Conservation (phyloP, 2,113 vertebrate genomes). For the Isurus oxyrinchus region DNA sequence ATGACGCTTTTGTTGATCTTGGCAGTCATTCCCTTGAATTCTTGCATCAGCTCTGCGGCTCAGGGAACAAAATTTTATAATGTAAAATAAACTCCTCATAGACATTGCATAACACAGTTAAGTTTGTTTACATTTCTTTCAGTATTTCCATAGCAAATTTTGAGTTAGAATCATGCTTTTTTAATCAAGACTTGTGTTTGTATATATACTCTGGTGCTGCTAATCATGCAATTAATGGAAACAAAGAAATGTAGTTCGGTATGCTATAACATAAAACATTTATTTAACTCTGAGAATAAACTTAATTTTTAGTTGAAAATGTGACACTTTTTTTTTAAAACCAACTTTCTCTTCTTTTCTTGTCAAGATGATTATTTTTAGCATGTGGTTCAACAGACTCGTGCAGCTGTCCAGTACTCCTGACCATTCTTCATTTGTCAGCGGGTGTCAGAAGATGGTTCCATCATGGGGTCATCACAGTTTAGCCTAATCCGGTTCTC, state of each 20-base stretch:
- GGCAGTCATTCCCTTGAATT: slow-evolving; percentile 30
- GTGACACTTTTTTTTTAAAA: not conserved
- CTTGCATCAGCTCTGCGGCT: not conserved
- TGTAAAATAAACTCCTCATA: not conserved
- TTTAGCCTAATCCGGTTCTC: not conserved
- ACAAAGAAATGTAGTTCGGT: not conserved
- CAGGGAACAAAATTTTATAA: slow-evolving; percentile 8
- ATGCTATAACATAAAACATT: not conserved
- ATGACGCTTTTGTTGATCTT: slow-evolving; percentile 29
- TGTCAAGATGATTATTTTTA: not conserved
- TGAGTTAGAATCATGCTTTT: not conserved
- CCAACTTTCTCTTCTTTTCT: not conserved
- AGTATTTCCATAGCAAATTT: not conserved
- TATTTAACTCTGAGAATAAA: not conserved
- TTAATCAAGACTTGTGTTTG: not conserved
- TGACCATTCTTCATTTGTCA: not conserved
- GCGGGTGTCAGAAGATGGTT: not conserved
- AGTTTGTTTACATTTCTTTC: not conserved
- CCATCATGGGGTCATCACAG: not conserved
- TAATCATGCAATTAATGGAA: not conserved
- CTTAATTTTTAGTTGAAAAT: not conserved
- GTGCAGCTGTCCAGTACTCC: not conserved
- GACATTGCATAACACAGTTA: not conserved
- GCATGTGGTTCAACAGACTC: not conserved
- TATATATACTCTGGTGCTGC: not conserved